Conservation (phyloP, 2,888 invertebrate genomes). For the Lithophane ornitopus region DNA sequence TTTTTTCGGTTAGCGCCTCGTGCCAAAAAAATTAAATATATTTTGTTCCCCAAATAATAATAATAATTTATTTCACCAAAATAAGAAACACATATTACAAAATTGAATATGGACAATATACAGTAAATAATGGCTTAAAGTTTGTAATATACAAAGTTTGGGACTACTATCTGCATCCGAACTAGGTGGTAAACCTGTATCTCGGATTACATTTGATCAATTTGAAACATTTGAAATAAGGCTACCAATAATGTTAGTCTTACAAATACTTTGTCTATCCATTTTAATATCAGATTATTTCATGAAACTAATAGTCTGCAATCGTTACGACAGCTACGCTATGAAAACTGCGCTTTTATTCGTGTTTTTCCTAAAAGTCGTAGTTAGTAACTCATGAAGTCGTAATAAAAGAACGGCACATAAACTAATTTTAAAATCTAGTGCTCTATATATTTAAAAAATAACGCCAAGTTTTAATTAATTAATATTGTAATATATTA, state of each 20-base stretch:
- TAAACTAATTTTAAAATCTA: not conserved
- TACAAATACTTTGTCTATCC: too few species aligned
- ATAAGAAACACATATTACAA: too few species aligned
- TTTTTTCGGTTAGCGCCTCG: not conserved
- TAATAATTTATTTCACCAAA: too few species aligned
- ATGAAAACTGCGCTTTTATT: not conserved
- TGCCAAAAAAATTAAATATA: not conserved
- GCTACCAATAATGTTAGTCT: not conserved
- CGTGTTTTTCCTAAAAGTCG: not conserved
- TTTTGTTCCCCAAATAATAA: not conserved
- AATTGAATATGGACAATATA: too few species aligned
- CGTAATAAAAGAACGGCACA: not conserved
- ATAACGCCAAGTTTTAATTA: not conserved
- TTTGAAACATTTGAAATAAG: too few species aligned
- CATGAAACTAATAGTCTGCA: not conserved
- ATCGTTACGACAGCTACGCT: not conserved
- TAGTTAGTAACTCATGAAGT: not conserved
- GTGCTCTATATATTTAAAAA: not conserved
- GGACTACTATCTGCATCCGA: too few species aligned
- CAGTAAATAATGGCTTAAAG: too few species aligned
- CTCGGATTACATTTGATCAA: too few species aligned
- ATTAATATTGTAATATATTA: slow-evolving; percentile 5
- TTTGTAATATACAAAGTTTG: too few species aligned
- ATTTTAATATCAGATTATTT: not conserved
- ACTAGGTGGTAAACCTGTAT: too few species aligned